phyloP scores from a whole-genome alignment of 2,113 vertebrate genomes.

The Platichthys stellatus region DNA sequence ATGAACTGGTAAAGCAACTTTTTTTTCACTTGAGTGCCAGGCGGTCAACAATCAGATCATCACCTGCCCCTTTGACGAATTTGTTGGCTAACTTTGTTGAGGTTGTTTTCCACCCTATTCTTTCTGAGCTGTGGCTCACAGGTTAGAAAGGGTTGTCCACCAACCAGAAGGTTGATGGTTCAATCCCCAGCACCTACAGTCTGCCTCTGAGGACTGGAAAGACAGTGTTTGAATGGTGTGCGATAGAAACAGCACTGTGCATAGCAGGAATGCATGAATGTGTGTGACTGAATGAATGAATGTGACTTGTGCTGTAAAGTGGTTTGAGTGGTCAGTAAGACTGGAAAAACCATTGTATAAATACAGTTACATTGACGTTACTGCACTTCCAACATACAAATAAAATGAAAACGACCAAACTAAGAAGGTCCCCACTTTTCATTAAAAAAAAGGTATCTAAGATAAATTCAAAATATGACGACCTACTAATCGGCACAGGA shows the following conservation, averaged over 20 bases:
- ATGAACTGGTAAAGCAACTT: background rate
- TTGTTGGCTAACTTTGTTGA: background rate
- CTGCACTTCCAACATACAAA: background rate
- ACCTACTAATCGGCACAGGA: background rate
- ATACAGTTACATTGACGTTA: background rate
- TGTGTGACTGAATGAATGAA: too few relatives aligned
- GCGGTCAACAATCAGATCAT: background rate
- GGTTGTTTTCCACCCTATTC: background rate
- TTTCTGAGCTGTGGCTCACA: background rate
- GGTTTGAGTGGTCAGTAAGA: too few relatives aligned
- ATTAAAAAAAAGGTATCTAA: constrained; percentile 13
- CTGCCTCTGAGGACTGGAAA: background rate
- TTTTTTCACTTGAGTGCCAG: background rate
- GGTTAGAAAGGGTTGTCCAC: background rate
- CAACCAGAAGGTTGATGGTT: background rate
- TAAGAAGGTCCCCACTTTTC: background rate
- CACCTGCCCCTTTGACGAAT: too few relatives aligned
- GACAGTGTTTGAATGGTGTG: background rate
- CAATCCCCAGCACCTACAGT: background rate
- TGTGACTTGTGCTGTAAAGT: too few relatives aligned
- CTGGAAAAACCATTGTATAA: too few relatives aligned
- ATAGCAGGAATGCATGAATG: too few relatives aligned
- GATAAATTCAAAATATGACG: constrained; percentile 6
- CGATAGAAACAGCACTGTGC: too few relatives aligned
- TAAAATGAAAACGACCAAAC: constrained; percentile 8